Evolutionary conservation across 2,113 vertebrate genomes (phyloP), one percentile per base, ranked within the genome.

Genomic region (Brachyhypopomus occidentalis): DNA sequence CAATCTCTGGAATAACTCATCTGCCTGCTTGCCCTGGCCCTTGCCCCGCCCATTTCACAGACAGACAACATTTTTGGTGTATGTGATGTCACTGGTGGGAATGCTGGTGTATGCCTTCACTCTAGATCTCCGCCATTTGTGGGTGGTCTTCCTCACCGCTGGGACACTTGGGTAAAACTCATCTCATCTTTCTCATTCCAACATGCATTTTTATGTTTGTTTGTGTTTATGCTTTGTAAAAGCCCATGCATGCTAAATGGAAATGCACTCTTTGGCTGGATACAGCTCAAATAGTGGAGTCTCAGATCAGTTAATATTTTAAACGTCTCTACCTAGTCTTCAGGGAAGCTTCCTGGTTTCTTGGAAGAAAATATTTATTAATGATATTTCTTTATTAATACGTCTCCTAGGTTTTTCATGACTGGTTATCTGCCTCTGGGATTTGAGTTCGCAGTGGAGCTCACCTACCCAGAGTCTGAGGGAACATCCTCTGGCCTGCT

Each of bases 401-500:
- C 12, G 12, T 11, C 12, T 62, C 82, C 22, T 85, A 99, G 98
- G 55, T 97, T 99, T 90, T 99, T 98, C 85, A 99, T 99, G 97
- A 97, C 97, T 0, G 96, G 96, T 16, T 99, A 98, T 85, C 92
- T 99, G 52, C 96, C 98, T 0, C 87, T 99, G 83, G 98, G 98
- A 30, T 99, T 97, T 87, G 98, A 99, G 90, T 99, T 96, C 92
- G 98, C 95, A 0, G 97, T 93, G 2, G 98, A 99, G 81, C 90
- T 99, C 88, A 99, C 98, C 0, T 97, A 95, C 70, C 97, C 97
- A 56, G 97, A 99, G 80, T 97, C 96, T 1, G 98, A 99, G 89
- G 97, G 96, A 88, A 96, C 96, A 0, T 99, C 97, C 0, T 99
- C 97, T 1, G 98, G 98, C 0, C 94, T 99, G 27, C 95, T 99